Base-by-base conservation (phyloP, 2,888 invertebrate genomes). In the Caenorhabditis macrosperma region DNA sequence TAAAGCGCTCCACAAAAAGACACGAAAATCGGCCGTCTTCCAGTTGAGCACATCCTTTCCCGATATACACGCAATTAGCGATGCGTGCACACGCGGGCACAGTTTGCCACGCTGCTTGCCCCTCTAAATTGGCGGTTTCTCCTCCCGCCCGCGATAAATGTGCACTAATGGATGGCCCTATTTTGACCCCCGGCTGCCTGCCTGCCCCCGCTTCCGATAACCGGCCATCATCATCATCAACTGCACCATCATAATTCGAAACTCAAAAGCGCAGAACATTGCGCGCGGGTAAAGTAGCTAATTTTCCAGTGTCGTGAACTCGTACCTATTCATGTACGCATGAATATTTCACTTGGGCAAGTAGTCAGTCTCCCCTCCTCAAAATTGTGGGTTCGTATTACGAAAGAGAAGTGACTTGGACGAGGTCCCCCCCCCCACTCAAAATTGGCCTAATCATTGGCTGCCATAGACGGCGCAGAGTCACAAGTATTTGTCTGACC, bases 91-190 rank as follows among this genome's bases (percentile, higher is more conserved):
- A n/a, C 44, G 52, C 74, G 55, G 55, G 46, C 74, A 67, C 75
- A 54, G 67, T 67, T 61, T 41, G 46, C 38, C 26, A 50, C 26
- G 26, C n/a, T 17, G 38, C 41, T 30, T 66, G n/a, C 63, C 60
- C 41, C 20, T n/a, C 64, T 22, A 66, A 75, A 75, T 75, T 75
- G 75, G 38, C 61, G 67, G 75, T 67, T 67, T 75, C n/a, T n/a
- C n/a, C n/a, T n/a, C n/a, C n/a, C n/a, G n/a, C n/a, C n/a, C n/a
- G n/a, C 75, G 54, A 67, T 67, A 67, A 67, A 75, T 67, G 67
- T 61, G 60, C 67, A 67, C 75, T 75, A 75, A 75, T 75, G 75
- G 75, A 75, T 60, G 59, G 55, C 30, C 15, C n/a, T 50, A 22
- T 10, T 9, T 22, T n/a, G n/a, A n/a, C n/a, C n/a, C n/a, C n/a